Conservation (phyloP, 2,113 vertebrate genomes). For the Tragelaphus imberbis region DNA sequence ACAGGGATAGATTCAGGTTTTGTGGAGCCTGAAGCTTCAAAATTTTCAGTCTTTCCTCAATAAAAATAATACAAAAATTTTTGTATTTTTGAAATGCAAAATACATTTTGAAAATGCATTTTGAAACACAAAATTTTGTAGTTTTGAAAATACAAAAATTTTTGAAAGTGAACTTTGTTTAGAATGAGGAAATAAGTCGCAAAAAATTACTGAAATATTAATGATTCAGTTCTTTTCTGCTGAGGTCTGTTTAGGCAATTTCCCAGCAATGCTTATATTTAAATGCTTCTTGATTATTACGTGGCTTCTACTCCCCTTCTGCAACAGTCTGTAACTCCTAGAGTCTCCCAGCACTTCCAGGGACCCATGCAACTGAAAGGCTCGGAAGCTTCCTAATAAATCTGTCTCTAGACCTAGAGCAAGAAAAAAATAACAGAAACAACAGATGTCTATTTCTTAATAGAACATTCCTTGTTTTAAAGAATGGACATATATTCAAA, state of each 20-base stretch:
- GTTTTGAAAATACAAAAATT: not conserved
- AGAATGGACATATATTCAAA: constrained; percentile 31
- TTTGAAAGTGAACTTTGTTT: constrained; percentile 22
- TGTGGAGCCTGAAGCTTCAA: not conserved
- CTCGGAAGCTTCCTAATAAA: constrained; percentile 1
- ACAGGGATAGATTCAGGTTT: not conserved
- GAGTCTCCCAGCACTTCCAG: not conserved
- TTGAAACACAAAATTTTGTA: no score
- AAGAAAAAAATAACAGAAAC: not conserved
- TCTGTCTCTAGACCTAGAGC: not conserved
- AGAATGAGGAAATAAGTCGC: not conserved
- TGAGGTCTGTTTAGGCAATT: not conserved
- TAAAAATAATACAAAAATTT: not conserved
- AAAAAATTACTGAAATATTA: not conserved
- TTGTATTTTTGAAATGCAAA: not conserved
- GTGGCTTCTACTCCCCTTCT: not conserved
- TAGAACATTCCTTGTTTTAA: constrained; percentile 33
- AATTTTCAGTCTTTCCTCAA: not conserved
- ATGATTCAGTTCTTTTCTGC: constrained; percentile 3
- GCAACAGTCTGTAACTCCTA: not conserved
- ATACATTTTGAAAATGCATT: not conserved
- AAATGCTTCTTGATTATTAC: not conserved
- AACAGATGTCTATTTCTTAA: constrained; percentile 22
- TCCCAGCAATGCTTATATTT: not conserved
- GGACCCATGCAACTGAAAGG: not conserved